Conservation (phyloP, 2,888 invertebrate species). For the Cyrtodaria siliqua region DNA sequence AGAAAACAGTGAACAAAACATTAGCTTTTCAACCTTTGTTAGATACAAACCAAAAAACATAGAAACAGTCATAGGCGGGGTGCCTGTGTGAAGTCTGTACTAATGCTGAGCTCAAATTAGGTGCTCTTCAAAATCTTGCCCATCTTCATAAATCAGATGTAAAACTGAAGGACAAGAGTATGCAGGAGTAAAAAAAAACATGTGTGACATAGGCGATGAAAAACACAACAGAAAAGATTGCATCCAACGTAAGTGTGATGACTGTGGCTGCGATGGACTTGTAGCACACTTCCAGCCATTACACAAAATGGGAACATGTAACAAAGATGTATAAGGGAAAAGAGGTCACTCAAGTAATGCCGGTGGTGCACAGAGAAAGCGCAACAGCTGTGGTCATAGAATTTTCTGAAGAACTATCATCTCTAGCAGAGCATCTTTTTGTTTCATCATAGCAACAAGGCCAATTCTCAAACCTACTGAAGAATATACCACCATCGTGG, state of each 20-base stretch:
- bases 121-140: too few relatives aligned
- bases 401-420: too few relatives aligned
- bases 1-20: constrained; percentile 1
- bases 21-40: constrained; percentile 7
- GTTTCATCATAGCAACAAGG: too few relatives aligned
- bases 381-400: too few relatives aligned
- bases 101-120: constrained; percentile 48
- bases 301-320: constrained; percentile 38
- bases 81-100: constrained; percentile 42
- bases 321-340: constrained; percentile 41
- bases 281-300: constrained; percentile 16
- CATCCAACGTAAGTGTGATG: constrained; percentile 20
- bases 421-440: too few relatives aligned
- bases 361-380: constrained; percentile 19
- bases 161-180: too few relatives aligned
- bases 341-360: constrained; percentile 32
- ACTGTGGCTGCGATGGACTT: constrained; percentile 26
- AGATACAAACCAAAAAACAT: constrained; percentile 11
- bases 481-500: too few relatives aligned
- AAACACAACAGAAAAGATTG: too few relatives aligned
- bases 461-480: too few relatives aligned
- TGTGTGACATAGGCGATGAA: too few relatives aligned
- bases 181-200: too few relatives aligned
- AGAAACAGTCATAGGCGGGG: constrained; percentile 11
- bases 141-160: too few relatives aligned